Percentiles rank a stretch among this genome's conserved stretches.
Conservation (phyloP, 2,888 invertebrate species). For the Andrena trimmerana region DNA sequence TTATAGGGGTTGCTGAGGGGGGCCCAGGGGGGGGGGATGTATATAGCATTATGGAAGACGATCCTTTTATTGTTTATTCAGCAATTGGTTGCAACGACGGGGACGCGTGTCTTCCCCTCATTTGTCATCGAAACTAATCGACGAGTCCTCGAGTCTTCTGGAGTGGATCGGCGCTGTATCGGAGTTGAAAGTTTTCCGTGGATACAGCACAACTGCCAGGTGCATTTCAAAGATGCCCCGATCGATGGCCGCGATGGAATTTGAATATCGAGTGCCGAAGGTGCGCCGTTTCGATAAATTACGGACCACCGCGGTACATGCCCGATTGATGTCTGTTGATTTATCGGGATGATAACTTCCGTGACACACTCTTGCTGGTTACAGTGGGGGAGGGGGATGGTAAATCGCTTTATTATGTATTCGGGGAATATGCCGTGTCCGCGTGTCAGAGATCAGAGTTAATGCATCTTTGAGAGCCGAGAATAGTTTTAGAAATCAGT, state of each 20-base stretch:
- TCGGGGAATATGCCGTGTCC: slow-evolving; percentile 15
- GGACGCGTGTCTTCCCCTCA: neutral
- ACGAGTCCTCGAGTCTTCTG: no score
- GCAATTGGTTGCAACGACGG: slow-evolving; percentile 25
- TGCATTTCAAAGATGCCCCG: slow-evolving; percentile 3
- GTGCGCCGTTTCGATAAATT: slow-evolving; percentile 55
- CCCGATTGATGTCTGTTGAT: slow-evolving; percentile 60
- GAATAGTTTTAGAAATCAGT: slow-evolving; percentile 21
- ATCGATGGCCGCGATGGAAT: slow-evolving; percentile 39
- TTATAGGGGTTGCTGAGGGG: slow-evolving; percentile 33
- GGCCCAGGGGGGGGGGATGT: neutral
- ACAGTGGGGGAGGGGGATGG: slow-evolving; percentile 6
- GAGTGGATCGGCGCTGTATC: neutral
- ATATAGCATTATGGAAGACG: slow-evolving; percentile 27
- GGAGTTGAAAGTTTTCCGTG: neutral
- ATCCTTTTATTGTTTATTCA: slow-evolving; percentile 44
- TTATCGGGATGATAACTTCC: slow-evolving; percentile 61
- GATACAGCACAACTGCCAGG: neutral
- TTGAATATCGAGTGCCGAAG: slow-evolving; percentile 59
- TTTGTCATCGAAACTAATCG: neutral
- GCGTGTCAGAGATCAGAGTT: slow-evolving; percentile 18
- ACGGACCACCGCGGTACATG: slow-evolving; percentile 27
- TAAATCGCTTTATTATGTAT: slow-evolving; percentile 43
- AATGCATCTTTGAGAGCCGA: neutral
- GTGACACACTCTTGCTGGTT: slow-evolving; percentile 19